Conservation (phyloP, 2,113 vertebrate species). For the Xiphias gladius region DNA sequence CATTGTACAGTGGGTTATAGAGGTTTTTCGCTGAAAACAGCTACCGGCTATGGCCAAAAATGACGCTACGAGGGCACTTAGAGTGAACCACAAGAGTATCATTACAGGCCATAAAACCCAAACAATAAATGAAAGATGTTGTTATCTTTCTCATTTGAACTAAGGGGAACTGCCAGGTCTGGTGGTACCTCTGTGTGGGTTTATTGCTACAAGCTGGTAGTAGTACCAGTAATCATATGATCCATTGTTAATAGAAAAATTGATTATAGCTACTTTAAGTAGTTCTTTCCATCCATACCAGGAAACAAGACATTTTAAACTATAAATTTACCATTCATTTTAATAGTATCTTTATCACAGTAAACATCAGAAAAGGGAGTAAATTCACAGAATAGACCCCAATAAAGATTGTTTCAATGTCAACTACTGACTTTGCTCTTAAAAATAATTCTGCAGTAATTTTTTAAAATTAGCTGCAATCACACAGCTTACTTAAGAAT, state of each 20-base stretch:
- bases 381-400: neutral
- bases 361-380: neutral
- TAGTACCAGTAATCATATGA: neutral
- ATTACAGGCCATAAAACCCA: neutral
- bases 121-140: neutral
- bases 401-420: neutral
- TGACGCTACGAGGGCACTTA: neutral
- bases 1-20: neutral
- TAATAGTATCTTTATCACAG: neutral
- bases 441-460: neutral
- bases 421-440: neutral
- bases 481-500: constrained; percentile 7
- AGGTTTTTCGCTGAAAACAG: neutral
- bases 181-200: neutral
- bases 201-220: constrained; percentile 13
- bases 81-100: neutral
- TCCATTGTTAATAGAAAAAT: neutral
- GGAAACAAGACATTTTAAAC: constrained; percentile 4
- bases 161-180: neutral
- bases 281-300: neutral
- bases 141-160: neutral
- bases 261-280: constrained; percentile 9
- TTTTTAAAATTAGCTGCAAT: constrained; percentile 23
- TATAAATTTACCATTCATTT: neutral
- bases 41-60: neutral